phyloP scores from a whole-genome alignment of 1,140 invertebrate species.

The Anoplolepis gracilipes region DNA sequence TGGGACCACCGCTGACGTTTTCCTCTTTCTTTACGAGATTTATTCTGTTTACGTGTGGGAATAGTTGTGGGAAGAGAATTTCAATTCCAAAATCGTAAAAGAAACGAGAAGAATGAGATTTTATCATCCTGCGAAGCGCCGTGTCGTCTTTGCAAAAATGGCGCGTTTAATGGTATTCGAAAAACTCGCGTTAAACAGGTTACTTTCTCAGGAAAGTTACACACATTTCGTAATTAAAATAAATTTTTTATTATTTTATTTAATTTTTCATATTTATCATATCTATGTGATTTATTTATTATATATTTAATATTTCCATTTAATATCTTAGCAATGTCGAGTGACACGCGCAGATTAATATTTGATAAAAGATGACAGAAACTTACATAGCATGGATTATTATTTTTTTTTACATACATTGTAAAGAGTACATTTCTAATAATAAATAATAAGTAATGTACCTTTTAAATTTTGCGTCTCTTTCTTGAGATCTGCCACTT shows the following conservation, averaged over 20 bases:
- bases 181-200: background rate
- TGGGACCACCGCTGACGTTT: slow-evolving; percentile 81
- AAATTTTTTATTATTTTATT: no score
- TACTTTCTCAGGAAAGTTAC: no score
- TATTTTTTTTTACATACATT: no score
- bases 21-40: slow-evolving; percentile 73
- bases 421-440: no score
- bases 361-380: no score
- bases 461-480: no score
- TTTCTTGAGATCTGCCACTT: no score
- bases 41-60: slow-evolving; percentile 71
- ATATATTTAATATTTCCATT: background rate
- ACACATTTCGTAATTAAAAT: no score
- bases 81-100: background rate
- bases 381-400: no score
- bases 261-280: no score
- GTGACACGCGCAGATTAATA: background rate
- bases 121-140: background rate
- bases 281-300: no score
- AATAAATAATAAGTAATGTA: no score
- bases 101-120: slow-evolving; percentile 45
- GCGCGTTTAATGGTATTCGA: background rate
- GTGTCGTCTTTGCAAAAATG: background rate
- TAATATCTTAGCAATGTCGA: background rate
- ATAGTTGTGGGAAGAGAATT: slow-evolving; percentile 41